Evolutionary conservation across 2,797 vertebrate genomes (phyloP).

Genomic region (Rhabdomys pumilio): DNA sequence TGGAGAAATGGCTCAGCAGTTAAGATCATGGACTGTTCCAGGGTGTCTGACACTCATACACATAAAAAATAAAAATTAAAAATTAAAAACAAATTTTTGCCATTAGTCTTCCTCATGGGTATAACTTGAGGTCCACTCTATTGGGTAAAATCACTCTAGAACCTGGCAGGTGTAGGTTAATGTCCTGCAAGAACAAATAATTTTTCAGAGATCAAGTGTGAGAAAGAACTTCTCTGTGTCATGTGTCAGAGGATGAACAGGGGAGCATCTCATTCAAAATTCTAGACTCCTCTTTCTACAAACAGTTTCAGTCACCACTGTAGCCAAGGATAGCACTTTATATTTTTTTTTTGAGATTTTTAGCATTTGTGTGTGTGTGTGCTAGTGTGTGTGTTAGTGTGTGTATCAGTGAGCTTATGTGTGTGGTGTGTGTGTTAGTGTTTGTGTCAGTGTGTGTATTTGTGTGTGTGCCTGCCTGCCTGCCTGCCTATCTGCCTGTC

Average conservation of each 20-base stretch:
- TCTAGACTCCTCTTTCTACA: not conserved
- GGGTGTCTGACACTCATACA: not conserved
- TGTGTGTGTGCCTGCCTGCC: too few relatives aligned
- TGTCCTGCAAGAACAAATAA: not conserved
- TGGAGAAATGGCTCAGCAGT: not conserved
- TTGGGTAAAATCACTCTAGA: not conserved
- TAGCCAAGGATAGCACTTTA: not conserved
- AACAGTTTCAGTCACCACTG: not conserved
- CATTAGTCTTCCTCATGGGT: not conserved
- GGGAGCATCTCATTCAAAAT: not conserved
- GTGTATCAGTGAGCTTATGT: not conserved
- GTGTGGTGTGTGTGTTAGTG: too few relatives aligned
- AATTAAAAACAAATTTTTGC: not conserved
- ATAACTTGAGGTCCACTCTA: rapidly evolving
- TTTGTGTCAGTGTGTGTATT: too few relatives aligned
- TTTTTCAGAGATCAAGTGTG: not conserved
- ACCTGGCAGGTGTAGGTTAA: too few relatives aligned
- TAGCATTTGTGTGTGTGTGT: not conserved
- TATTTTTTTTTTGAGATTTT: slow-evolving; percentile 15
- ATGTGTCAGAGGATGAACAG: not conserved
- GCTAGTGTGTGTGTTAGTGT: not conserved
- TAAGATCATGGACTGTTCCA: not conserved
- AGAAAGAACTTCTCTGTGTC: not conserved
- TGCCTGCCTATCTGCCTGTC: too few relatives aligned
- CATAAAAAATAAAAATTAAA: not conserved